Conservation (phyloP, 2,888 invertebrate species). For the Apamea anceps region DNA sequence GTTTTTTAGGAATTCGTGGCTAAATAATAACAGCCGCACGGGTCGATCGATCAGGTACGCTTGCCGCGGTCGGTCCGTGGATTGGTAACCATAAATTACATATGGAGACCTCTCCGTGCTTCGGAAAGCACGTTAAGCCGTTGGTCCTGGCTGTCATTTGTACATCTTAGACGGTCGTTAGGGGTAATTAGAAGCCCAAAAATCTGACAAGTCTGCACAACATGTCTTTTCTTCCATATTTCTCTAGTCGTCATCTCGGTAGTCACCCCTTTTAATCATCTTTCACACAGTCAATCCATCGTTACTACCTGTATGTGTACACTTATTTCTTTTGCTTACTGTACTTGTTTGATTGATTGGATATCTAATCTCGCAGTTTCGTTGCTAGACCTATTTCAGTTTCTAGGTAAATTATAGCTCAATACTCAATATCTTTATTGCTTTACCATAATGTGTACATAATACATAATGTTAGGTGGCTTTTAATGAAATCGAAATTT, state of each 20-base stretch:
- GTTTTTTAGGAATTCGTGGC: background rate
- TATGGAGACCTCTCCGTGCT: background rate
- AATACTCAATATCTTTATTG: too few species aligned
- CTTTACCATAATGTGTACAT: too few species aligned
- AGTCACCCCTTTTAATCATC: background rate
- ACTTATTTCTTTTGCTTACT: background rate
- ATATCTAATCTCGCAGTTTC: constrained; percentile 13
- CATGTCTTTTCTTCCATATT: background rate
- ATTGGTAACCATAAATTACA: background rate
- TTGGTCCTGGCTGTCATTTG: background rate
- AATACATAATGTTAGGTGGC: too few species aligned
- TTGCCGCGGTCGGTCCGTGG: background rate
- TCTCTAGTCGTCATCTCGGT: background rate
- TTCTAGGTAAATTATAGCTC: constrained; percentile 22
- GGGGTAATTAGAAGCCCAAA: background rate
- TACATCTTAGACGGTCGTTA: too few species aligned
- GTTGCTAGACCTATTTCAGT: constrained; percentile 9
- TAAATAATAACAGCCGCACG: background rate
- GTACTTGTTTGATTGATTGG: constrained; percentile 27
- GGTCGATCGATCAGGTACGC: background rate
- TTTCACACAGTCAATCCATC: background rate
- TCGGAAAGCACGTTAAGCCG: background rate
- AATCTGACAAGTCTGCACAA: background rate
- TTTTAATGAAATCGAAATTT: constrained; percentile 6
- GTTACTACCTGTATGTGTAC: too few species aligned